Evolutionary conservation across 2,113 vertebrate genomes (phyloP).

Genomic region (Hiodon tergisus): DNA sequence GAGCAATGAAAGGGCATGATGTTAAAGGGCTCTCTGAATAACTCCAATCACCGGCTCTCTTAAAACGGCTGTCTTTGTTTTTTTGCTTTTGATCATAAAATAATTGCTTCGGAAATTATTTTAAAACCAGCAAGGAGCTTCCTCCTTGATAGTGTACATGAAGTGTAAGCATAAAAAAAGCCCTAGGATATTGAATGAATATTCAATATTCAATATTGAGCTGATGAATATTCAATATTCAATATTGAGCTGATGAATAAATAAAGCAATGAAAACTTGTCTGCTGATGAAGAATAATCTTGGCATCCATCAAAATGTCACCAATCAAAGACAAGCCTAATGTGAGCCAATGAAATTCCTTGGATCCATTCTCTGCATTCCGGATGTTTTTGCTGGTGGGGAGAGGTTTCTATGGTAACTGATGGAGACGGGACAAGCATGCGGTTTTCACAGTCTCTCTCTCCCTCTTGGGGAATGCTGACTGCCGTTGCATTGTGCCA

Average conservation of each 20-base stretch:
- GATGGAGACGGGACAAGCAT: conserved; percentile 17
- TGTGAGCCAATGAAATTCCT: conserved; percentile 16
- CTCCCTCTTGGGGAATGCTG: background rate
- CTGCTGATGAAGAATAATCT: conserved; percentile 3
- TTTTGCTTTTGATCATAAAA: too few relatives aligned
- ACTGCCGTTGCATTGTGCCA: too few relatives aligned
- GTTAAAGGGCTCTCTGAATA: too few relatives aligned
- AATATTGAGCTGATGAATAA: background rate
- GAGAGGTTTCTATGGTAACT: conserved; percentile 31
- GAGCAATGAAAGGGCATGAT: too few relatives aligned
- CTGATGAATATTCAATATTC: background rate
- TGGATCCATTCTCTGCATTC: conserved; percentile 19
- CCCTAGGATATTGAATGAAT: too few relatives aligned
- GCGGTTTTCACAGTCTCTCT: conserved; percentile 9
- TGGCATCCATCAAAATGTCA: conserved; percentile 17
- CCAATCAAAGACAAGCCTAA: conserved; percentile 7
- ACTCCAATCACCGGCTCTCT: too few relatives aligned
- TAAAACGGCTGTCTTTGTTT: too few relatives aligned
- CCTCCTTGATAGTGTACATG: too few relatives aligned
- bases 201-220: too few relatives aligned
- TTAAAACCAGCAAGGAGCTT: too few relatives aligned
- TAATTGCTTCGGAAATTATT: too few relatives aligned
- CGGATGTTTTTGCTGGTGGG: conserved; percentile 28
- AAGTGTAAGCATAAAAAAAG: too few relatives aligned
- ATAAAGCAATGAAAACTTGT: conserved; percentile 13